Conservation (phyloP, 2,113 vertebrate genomes). For the Nipponia nippon region DNA sequence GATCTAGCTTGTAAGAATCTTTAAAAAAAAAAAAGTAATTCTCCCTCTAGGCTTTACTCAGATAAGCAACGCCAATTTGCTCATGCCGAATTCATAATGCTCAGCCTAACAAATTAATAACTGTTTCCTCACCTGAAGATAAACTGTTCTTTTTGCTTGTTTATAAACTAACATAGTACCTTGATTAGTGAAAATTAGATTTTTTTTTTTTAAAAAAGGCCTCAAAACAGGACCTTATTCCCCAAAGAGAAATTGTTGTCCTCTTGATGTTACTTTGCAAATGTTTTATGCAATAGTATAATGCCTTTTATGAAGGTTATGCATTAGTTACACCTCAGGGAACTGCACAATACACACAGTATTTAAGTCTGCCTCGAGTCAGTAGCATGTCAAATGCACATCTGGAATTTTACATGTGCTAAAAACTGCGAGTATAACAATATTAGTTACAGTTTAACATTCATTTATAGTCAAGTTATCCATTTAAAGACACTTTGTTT, state of each 20-base stretch:
- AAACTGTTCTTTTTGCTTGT: not conserved
- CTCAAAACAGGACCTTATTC: not conserved
- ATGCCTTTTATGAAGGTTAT: not conserved
- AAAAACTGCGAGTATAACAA: not conserved
- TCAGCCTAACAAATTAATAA: not conserved
- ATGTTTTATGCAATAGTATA: not conserved
- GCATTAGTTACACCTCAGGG: not conserved
- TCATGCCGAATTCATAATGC: not conserved
- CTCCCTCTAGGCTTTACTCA: not conserved
- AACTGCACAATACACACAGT: not conserved
- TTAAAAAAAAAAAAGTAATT: not conserved
- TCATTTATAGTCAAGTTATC: not conserved
- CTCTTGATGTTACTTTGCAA: not conserved
- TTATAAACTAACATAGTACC: not conserved
- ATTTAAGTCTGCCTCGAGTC: not conserved
- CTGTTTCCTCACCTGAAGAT: not conserved
- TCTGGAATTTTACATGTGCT: not conserved
- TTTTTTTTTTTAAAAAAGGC: not conserved
- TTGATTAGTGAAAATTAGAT: fast-evolving
- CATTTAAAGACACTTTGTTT: not conserved
- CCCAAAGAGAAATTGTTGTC: not conserved
- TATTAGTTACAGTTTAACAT: not conserved
- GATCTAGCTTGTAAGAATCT: not conserved
- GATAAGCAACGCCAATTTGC: not conserved
- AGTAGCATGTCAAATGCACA: not conserved